Evolutionary conservation across 2,888 invertebrate species (phyloP).

Genomic region (Ferrisia virgata): DNA sequence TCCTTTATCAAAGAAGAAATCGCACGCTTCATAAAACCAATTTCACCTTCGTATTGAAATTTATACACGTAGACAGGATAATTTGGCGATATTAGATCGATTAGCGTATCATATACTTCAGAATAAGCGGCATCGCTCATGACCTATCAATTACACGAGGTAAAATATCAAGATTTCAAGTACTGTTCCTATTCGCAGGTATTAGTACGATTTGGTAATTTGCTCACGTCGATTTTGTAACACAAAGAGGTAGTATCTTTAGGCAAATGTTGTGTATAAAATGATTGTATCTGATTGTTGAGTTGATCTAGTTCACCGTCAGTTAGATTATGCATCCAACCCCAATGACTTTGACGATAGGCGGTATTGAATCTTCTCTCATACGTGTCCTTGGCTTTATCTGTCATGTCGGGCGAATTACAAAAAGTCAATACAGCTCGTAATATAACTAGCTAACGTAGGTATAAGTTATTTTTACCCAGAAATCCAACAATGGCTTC

Average conservation of each 20-base stretch:
- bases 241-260: neutral
- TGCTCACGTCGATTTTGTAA: neutral
- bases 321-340: neutral
- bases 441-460: too few species aligned
- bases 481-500: neutral
- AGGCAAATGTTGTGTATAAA: neutral
- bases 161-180: neutral
- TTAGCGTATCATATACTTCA: slow-evolving; percentile 9
- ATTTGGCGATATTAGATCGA: neutral
- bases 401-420: too few species aligned
- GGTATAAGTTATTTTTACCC: too few species aligned
- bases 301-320: neutral
- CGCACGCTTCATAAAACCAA: neutral
- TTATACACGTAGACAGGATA: neutral
- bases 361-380: too few species aligned
- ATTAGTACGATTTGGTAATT: neutral
- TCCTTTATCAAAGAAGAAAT: neutral
- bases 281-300: neutral
- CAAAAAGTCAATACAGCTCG: too few species aligned
- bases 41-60: slow-evolving; percentile 12
- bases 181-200: neutral
- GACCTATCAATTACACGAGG: neutral
- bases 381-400: neutral
- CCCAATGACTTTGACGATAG: neutral
- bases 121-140: neutral